Percentiles rank a stretch among this genome's conserved stretches.
Conservation (phyloP, 2,113 vertebrate genomes). For the crab-eating macaque (Macaca fascicularis) region DNA sequence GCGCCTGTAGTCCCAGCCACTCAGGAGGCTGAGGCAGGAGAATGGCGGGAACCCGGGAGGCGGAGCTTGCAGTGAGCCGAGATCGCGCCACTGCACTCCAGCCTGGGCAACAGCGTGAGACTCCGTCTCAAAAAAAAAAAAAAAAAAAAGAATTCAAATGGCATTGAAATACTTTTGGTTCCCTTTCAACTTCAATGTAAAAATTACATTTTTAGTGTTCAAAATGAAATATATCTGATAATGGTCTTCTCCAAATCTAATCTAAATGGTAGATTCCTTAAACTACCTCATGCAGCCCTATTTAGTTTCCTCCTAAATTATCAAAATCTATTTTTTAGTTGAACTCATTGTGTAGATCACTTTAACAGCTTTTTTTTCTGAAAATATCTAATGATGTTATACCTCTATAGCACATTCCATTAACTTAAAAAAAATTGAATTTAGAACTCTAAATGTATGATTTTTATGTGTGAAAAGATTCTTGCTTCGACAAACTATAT, state of each 20-base stretch:
- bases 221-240: neutral
- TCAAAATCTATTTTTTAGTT: conserved; percentile 56
- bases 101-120: too few species aligned
- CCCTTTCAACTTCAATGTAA: conserved; percentile 9
- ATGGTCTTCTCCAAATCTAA: neutral
- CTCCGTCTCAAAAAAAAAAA: too few species aligned
- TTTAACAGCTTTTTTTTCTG: neutral
- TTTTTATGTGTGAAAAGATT: conserved; percentile 56
- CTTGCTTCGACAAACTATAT: conserved; percentile 40
- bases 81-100: too few species aligned
- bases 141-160: conserved; percentile 56
- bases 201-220: neutral
- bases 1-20: too few species aligned
- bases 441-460: conserved; percentile 61
- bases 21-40: too few species aligned
- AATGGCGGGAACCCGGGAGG: too few species aligned
- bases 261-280: neutral
- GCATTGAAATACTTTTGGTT: neutral
- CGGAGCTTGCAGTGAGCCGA: too few species aligned
- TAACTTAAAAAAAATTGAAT: conserved; percentile 46
- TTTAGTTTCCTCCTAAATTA: conserved; percentile 41
- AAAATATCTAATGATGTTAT: conserved; percentile 51
- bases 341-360: conserved; percentile 14
- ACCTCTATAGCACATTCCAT: neutral
- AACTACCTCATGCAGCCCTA: neutral